A percentile compares a stretch with the other conserved stretches of the same genome.
These are phyloP conservation scores for Orthosia gothica DNA, from an alignment of 2,888 invertebrate genomes.

Conservation along the genomic window DNA sequence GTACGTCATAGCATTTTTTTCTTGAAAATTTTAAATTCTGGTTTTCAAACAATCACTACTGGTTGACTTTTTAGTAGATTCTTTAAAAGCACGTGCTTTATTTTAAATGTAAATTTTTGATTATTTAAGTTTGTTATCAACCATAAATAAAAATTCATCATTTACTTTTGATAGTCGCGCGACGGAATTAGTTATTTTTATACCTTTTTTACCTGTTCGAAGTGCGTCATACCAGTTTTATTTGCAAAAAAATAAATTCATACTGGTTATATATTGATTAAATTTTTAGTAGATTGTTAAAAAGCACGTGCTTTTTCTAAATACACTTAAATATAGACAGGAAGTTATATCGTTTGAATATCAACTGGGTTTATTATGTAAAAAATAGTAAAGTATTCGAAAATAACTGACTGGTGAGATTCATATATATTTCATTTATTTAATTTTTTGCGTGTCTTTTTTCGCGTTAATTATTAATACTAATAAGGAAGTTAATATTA, in stretches of 20 bases:
- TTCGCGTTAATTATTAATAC: no score
- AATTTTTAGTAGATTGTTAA: background rate
- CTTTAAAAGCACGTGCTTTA: conserved; percentile 5
- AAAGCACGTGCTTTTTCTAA: conserved; percentile 17
- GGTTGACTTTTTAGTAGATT: conserved; percentile 14
- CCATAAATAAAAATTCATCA: no score
- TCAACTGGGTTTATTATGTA: background rate
- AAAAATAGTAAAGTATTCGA: background rate
- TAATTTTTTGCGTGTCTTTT: no score
- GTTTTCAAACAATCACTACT: conserved; percentile 27
- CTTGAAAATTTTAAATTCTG: background rate
- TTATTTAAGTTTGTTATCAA: no score
- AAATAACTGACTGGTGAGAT: no score
- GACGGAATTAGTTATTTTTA: no score
- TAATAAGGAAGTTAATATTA: no score
- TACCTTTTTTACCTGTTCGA: background rate
- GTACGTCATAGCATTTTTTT: conserved; percentile 23
- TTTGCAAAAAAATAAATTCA: conserved; percentile 3
- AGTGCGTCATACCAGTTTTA: background rate
- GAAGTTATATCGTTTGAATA: background rate
- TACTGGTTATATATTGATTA: conserved; percentile 11
- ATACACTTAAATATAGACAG: conserved; percentile 1
- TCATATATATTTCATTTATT: no score
- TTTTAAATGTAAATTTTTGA: background rate
- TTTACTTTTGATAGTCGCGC: no score